Evolutionary conservation across 2,888 invertebrate species (phyloP), one percentile per base, ranked within the genome.

Genomic region (Aporophyla lueneburgensis): DNA sequence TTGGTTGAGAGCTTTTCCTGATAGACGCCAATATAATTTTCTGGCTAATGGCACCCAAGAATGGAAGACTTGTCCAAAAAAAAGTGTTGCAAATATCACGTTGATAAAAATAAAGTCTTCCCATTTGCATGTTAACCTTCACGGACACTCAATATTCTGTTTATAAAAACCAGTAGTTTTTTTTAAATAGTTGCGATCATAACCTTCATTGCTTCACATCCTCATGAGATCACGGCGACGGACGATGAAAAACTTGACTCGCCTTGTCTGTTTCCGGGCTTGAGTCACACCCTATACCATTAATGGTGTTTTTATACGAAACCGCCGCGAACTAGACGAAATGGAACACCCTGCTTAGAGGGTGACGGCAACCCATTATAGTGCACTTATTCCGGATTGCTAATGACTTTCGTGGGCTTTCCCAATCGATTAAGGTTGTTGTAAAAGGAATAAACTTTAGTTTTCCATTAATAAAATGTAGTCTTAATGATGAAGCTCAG

Each of bases 241-340:
- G n/a, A 56, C 59, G n/a, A 66, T 73, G 75, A 80, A 77, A 85
- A 86, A 86, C 74, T 76, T 33, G 76, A 62, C 68, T 66, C 73
- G 73, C 53, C 46, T 61, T n/a, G 27, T 33, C 74, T 27, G 66
- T 74, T 86, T 88, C 88, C 86, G 88, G 78, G 65, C 72, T 77
- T 68, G 65, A 80, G 72, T 76, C 80, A 84, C 74, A 76, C 69
- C 86, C 77, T 74, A 5, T 24, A 33, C 14, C 27, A 49, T 43
- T 85, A 85, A 85, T 85, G 83, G 69, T 54, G 85, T 82, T 83
- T 83, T 73, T 73, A 71, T 77, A 62, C 40, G 51, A 46, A 54
- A 43, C 49, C 58, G 5, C 43, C 16, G 16, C n/a, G 21, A 14
- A 16, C 19, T 14, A 40, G 58, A 33, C 27, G 54, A 56, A 71